Evolutionary conservation across 2,113 vertebrate species (phyloP).

Genomic region (Hymenochirus boettgeri): DNA sequence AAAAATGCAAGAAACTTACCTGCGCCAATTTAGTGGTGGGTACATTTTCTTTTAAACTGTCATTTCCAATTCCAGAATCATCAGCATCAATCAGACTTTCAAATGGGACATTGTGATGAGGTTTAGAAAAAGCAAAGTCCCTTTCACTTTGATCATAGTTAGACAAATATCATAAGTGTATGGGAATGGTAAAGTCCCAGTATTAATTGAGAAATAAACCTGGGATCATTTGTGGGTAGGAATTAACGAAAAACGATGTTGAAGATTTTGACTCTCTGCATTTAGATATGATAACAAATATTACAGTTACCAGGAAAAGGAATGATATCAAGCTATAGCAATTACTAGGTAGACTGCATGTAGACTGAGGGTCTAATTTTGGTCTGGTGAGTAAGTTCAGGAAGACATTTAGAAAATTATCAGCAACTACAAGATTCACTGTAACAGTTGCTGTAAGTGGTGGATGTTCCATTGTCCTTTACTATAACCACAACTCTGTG

Average conservation of each 20-base stretch:
- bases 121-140: neutral
- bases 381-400: constrained; percentile 15
- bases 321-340: constrained; percentile 24
- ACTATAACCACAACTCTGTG: constrained; percentile 35
- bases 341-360: constrained; percentile 17
- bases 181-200: constrained; percentile 12
- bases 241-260: neutral
- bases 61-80: constrained; percentile 11
- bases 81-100: constrained; percentile 41
- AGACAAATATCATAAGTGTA: constrained; percentile 24
- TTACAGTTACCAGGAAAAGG: constrained; percentile 41
- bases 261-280: constrained; percentile 11
- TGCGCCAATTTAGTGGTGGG: too few relatives aligned
- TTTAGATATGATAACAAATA: constrained; percentile 18
- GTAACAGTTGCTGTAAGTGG: neutral
- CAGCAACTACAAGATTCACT: constrained; percentile 4
- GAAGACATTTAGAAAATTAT: constrained; percentile 26
- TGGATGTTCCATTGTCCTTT: constrained; percentile 14
- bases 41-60: neutral
- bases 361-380: neutral
- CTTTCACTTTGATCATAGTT: neutral
- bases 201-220: too few relatives aligned
- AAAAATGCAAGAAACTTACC: too few relatives aligned
- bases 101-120: neutral
- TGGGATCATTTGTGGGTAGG: neutral